phyloP scores from a whole-genome alignment of 2,797 vertebrate genomes.

The Myripristis murdjan region DNA sequence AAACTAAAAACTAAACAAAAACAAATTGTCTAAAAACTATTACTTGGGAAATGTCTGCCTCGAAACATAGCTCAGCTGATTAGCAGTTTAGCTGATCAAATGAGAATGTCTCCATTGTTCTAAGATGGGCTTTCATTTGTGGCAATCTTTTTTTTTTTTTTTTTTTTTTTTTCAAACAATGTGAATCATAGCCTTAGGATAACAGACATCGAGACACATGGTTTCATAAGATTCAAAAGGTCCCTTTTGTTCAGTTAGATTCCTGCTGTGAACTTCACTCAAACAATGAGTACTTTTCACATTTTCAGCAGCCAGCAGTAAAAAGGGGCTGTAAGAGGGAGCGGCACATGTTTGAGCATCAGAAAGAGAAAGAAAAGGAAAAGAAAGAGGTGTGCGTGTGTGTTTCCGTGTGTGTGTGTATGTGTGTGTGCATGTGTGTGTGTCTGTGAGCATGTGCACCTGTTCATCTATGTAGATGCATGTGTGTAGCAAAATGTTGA shows the following conservation, averaged over 20 bases:
- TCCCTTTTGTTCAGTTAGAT: conserved; percentile 67
- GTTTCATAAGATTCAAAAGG: conserved; percentile 73
- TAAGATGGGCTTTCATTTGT: conserved; percentile 35
- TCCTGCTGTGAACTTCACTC: conserved; percentile 68
- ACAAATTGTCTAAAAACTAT: conserved; percentile 9
- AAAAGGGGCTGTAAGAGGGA: not conserved
- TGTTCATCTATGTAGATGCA: too few relatives aligned
- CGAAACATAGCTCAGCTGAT: conserved; percentile 18
- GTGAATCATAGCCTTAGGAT: conserved; percentile 67
- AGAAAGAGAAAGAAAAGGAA: not conserved
- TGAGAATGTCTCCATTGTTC: conserved; percentile 73
- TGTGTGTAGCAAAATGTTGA: not conserved
- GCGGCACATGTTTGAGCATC: conserved; percentile 10
- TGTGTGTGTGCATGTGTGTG: too few relatives aligned
- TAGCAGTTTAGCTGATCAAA: conserved; percentile 53
- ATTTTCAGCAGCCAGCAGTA: conserved; percentile 27
- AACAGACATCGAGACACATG: conserved; percentile 64
- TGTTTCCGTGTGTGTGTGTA: too few relatives aligned
- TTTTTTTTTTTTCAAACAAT: conserved; percentile 69
- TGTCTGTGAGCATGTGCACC: too few relatives aligned
- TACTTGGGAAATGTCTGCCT: conserved; percentile 13
- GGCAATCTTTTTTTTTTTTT: conserved; percentile 48
- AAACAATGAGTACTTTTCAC: conserved; percentile 69
- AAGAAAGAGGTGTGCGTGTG: not conserved
- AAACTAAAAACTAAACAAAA: too few relatives aligned